Evolutionary conservation across 2,888 invertebrate genomes (phyloP).

Genomic region (Sarcophaga variegata): DNA sequence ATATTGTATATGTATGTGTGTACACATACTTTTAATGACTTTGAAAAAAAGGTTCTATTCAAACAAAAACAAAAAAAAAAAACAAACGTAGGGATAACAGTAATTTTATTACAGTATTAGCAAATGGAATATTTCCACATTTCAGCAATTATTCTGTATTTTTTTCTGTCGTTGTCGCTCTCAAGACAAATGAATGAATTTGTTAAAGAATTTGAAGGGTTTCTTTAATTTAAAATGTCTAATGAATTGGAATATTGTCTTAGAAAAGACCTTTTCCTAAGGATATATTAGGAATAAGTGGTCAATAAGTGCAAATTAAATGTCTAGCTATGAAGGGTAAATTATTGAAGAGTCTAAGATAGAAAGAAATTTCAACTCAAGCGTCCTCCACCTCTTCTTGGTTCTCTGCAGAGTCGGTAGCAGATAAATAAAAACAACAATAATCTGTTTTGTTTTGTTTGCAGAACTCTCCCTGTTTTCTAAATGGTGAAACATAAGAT

Average conservation of each 20-base stretch:
- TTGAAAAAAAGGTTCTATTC: background rate
- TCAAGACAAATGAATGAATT: background rate
- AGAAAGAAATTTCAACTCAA: too few species aligned
- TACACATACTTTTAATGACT: conserved; percentile 13
- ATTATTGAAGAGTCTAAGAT: too few species aligned
- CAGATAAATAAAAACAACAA: too few species aligned
- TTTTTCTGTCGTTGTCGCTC: background rate
- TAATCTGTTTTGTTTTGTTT: too few species aligned
- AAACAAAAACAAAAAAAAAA: background rate
- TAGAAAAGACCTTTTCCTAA: background rate
- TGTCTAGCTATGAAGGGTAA: too few species aligned
- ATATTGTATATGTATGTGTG: too few species aligned
- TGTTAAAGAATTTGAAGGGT: conserved; percentile 40
- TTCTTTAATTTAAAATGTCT: conserved; percentile 40
- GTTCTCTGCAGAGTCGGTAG: too few species aligned
- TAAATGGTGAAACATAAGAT: too few species aligned
- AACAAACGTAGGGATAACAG: background rate
- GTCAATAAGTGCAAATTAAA: too few species aligned
- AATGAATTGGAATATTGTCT: conserved; percentile 1
- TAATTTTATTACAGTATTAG: background rate
- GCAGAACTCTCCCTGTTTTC: too few species aligned
- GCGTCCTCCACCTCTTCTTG: too few species aligned
- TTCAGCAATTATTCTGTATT: background rate
- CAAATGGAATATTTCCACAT: background rate
- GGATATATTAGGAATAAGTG: background rate